phyloP scores from a whole-genome alignment of 2,113 vertebrate species.

The Actinemys pallida region DNA sequence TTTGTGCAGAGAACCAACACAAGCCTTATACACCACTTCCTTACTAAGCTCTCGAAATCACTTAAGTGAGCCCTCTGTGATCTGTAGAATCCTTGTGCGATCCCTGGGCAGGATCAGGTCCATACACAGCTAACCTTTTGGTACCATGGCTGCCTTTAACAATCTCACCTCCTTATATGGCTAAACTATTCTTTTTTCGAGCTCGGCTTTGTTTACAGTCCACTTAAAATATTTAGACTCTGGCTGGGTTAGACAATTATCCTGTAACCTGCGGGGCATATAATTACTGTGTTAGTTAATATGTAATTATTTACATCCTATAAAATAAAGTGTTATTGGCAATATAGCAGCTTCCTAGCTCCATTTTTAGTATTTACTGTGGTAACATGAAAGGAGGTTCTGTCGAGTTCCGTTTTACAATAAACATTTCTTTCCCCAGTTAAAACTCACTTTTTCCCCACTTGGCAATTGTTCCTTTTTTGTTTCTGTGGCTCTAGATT shows the following conservation, averaged over 20 bases:
- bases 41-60: neutral
- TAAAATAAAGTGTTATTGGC: neutral
- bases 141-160: neutral
- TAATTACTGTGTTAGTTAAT: neutral
- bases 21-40: neutral
- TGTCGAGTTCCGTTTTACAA: neutral
- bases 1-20: neutral
- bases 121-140: neutral
- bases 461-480: neutral
- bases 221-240: constrained; percentile 32
- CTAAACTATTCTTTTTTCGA: constrained; percentile 62
- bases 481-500: neutral
- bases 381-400: neutral
- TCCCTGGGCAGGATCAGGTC: neutral
- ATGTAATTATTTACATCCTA: neutral
- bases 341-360: rapidly evolving
- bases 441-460: neutral
- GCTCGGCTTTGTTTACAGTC: constrained; percentile 63
- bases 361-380: neutral
- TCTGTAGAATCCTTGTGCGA: neutral
- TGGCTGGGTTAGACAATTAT: constrained; percentile 35
- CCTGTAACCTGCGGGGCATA: constrained; percentile 21
- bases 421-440: neutral
- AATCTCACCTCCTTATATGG: constrained; percentile 60
- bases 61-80: neutral